Evolutionary conservation across 2,888 invertebrate genomes (phyloP).

Genomic region (Rhorus exstirpatorius): DNA sequence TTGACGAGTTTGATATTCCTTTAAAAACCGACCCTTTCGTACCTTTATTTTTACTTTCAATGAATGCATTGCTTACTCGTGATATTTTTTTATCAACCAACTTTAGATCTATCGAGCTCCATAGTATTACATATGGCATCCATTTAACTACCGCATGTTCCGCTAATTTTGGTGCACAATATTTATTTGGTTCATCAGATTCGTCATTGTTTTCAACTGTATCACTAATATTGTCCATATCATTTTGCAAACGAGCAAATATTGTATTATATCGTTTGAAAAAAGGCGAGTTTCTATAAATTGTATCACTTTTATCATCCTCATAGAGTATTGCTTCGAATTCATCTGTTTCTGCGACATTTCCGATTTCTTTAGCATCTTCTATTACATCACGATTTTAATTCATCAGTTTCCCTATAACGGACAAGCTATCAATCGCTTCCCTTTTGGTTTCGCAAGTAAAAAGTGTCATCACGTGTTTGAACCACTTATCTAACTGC

Average conservation of each 20-base stretch:
- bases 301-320: constrained; percentile 37
- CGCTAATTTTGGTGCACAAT: constrained; percentile 65
- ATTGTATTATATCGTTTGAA: constrained; percentile 28
- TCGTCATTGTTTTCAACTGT: too few species aligned
- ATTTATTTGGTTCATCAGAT: not conserved
- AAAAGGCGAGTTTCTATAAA: constrained; percentile 63
- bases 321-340: not conserved
- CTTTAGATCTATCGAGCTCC: constrained; percentile 64
- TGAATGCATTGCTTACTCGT: constrained; percentile 70
- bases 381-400: constrained; percentile 5
- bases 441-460: constrained; percentile 21
- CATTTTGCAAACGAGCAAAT: not conserved
- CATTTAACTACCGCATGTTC: constrained; percentile 62
- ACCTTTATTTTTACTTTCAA: constrained; percentile 40
- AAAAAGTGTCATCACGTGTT: constrained; percentile 47
- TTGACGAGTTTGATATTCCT: constrained; percentile 10
- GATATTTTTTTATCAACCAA: constrained; percentile 59
- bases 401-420: constrained; percentile 1
- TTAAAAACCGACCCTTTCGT: constrained; percentile 34
- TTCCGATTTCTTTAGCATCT: not conserved
- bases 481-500: constrained; percentile 49
- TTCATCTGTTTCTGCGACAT: not conserved
- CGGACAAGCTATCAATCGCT: constrained; percentile 25
- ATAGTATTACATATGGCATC: constrained; percentile 68
- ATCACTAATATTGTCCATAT: not conserved